Evolutionary conservation across 2,797 vertebrate species (phyloP).

Genomic region (Pipistrellus pipistrellus): DNA sequence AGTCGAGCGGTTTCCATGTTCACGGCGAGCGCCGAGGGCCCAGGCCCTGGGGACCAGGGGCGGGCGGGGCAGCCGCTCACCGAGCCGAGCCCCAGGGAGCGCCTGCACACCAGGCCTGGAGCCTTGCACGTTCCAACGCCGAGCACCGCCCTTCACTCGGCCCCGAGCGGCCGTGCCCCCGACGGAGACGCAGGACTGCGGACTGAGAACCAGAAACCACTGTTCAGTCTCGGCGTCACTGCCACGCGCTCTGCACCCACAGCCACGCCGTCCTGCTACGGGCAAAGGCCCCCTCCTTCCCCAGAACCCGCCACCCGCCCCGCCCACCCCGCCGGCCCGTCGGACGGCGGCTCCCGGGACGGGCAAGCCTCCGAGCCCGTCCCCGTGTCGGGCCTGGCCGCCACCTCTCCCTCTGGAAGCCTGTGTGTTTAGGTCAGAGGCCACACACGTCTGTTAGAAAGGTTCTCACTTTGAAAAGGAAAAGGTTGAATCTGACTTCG

Average conservation of each 20-base stretch:
- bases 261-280: background rate
- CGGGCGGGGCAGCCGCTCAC: too few species aligned
- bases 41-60: too few species aligned
- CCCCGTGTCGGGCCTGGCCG: background rate
- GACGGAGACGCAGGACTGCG: too few species aligned
- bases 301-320: background rate
- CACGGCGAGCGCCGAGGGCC: too few species aligned
- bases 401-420: too few species aligned
- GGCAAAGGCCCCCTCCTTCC: rapidly evolving
- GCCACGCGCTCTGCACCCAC: background rate
- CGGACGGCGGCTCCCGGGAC: background rate
- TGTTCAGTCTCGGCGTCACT: background rate
- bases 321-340: background rate
- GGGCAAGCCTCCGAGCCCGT: background rate
- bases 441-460: too few species aligned
- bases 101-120: too few species aligned
- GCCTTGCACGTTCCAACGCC: too few species aligned
- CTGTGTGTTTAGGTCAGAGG: background rate
- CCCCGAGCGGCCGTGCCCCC: background rate
- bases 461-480: background rate
- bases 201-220: background rate
- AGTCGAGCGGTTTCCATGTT: too few species aligned
- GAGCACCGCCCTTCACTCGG: background rate
- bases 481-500: background rate
- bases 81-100: too few species aligned